Base-by-base conservation (phyloP, 2,888 invertebrate species). In the Cacoxenus indagator region DNA sequence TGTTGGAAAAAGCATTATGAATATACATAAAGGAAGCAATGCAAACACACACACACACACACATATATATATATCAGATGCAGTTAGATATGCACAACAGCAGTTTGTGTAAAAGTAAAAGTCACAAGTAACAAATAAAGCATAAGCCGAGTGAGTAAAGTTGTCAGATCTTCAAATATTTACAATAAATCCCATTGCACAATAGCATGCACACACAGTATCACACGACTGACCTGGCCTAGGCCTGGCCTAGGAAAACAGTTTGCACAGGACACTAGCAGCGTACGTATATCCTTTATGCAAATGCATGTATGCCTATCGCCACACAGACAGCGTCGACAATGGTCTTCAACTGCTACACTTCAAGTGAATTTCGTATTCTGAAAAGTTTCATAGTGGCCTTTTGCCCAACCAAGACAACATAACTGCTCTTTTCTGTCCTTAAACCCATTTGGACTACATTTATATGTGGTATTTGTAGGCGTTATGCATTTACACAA, bases 201-300 rank as follows among this genome's bases (percentile, higher is more conserved):
- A 70, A 57, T 66, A 70, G 59, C 73, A 70, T 68, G 64, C 69
- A 66, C 66, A 67, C 66, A 72, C 72, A 62, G 45, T 57, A 69
- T n/a, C n/a, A n/a, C n/a, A n/a, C n/a, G 31, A 67, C 68, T 72
- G 64, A 70, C 68, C 66, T 67, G 65, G 73, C 48, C n/a, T 70
- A 73, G 22, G 62, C 5, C 37, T 68, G 70, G 65, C 46, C 48
- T 62, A 64, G 64, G 80, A 78, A 80, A 75, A 76, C 82, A n/a
- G n/a, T n/a, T n/a, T 78, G 82, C 80, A 80, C 19, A 5, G 6
- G 22, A 51, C 51, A 19, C 8, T 14, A 2, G 37, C 2, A 37
- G 14, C 37, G 37, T 37, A 37, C 17, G 22, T 19, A 22, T 22
- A 9, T 51, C 51, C 19, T 51, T 51, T 51, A 51, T 51, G 51